A percentile compares a stretch with the other conserved stretches of the same genome.
These are phyloP conservation scores for Caradrina kadenii DNA, from an alignment of 2,888 invertebrate species.

Conservation along the genomic window DNA sequence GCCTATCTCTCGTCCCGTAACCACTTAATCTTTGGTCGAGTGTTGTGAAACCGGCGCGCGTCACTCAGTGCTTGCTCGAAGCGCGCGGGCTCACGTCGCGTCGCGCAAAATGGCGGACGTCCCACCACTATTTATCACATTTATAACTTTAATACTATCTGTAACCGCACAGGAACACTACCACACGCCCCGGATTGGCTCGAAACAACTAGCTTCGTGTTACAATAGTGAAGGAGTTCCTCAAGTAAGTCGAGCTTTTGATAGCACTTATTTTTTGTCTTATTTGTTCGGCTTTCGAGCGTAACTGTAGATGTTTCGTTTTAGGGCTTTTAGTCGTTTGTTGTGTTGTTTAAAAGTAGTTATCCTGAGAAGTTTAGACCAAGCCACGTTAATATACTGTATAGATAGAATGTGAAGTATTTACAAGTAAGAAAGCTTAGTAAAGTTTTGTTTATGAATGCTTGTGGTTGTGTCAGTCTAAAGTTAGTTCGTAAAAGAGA, in stretches of 20 bases:
- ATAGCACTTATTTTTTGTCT: constrained; percentile 73
- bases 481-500: constrained; percentile 14
- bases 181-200: constrained; percentile 80
- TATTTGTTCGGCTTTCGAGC: constrained; percentile 67
- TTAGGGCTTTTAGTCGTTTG: constrained; percentile 46
- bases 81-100: constrained; percentile 80
- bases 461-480: constrained; percentile 14
- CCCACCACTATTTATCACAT: constrained; percentile 75
- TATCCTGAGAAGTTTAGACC: constrained; percentile 16
- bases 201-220: constrained; percentile 83
- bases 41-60: constrained; percentile 83
- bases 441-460: constrained; percentile 6
- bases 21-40: constrained; percentile 77
- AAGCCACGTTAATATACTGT: not conserved
- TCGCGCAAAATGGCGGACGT: constrained; percentile 85
- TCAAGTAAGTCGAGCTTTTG: constrained; percentile 81
- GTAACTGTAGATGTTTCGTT: constrained; percentile 57
- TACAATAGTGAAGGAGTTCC: constrained; percentile 83
- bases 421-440: not conserved
- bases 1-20: constrained; percentile 14
- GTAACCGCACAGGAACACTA: constrained; percentile 80
- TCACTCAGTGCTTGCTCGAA: constrained; percentile 84
- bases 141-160: constrained; percentile 70
- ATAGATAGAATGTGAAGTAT: not conserved
- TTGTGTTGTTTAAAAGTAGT: constrained; percentile 34